phyloP scores from a whole-genome alignment of 2,888 invertebrate species.

The Harpalus rubripes region DNA sequence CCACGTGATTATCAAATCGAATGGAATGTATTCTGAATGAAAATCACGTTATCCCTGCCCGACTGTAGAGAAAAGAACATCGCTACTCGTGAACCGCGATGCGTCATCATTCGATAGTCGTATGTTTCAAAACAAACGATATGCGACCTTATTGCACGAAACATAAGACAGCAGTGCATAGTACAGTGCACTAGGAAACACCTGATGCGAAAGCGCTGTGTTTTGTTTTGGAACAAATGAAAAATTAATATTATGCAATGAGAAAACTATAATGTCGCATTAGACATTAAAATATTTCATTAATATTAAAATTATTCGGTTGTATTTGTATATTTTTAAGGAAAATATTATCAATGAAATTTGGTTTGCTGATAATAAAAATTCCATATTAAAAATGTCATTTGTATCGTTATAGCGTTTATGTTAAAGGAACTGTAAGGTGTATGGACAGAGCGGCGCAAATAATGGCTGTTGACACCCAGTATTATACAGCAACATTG shows the following conservation, averaged over 20 bases:
- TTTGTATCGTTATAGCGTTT: too few relatives aligned
- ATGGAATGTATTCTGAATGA: neutral
- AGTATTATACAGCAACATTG: too few relatives aligned
- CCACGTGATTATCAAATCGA: neutral
- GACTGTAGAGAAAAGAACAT: constrained; percentile 22
- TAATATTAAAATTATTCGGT: too few relatives aligned
- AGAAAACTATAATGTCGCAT: neutral
- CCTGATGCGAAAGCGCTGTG: constrained; percentile 8
- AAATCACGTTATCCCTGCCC: neutral
- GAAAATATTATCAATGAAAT: too few relatives aligned
- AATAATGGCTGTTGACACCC: too few relatives aligned
- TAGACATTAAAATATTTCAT: too few relatives aligned
- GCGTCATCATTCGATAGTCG: constrained; percentile 41
- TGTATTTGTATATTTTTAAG: too few relatives aligned
- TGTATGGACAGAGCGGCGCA: too few relatives aligned
- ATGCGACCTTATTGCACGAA: neutral
- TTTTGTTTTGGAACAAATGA: neutral
- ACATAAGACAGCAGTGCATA: neutral
- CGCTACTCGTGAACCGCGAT: neutral
- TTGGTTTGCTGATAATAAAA: too few relatives aligned
- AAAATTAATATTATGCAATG: neutral
- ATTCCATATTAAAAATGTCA: too few relatives aligned
- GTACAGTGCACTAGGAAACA: neutral
- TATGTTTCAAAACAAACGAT: neutral
- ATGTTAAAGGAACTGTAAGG: too few relatives aligned